These are phyloP conservation scores for Phragmatobia fuliginosa DNA, from an alignment of 2,888 invertebrate genomes.

Conservation along the genomic window DNA sequence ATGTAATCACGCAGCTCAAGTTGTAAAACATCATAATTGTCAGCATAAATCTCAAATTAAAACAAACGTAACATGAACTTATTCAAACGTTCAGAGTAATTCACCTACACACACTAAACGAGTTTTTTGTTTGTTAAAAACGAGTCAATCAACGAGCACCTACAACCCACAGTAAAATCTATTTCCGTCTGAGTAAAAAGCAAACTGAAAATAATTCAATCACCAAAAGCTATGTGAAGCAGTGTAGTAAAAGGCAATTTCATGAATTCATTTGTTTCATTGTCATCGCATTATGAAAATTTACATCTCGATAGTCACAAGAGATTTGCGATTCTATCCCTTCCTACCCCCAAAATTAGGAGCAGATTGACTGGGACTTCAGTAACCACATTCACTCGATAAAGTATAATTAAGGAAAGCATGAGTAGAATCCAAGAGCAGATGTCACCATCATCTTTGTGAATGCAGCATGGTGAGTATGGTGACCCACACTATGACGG, in stretches of 20 bases:
- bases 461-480: too few relatives aligned
- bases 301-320: too few relatives aligned
- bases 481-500: too few relatives aligned
- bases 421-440: too few relatives aligned
- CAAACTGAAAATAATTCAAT: conserved; percentile 20
- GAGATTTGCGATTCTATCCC: too few relatives aligned
- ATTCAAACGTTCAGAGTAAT: neutral
- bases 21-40: neutral
- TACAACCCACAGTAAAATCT: conserved; percentile 8
- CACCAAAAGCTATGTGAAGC: conserved; percentile 15
- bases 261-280: neutral
- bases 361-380: neutral
- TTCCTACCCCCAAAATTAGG: too few relatives aligned
- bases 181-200: conserved; percentile 3
- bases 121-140: neutral
- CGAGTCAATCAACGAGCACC: neutral
- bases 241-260: conserved; percentile 12
- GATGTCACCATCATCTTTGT: too few relatives aligned
- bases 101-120: neutral
- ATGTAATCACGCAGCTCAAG: neutral
- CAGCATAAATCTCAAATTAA: neutral
- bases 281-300: too few relatives aligned
- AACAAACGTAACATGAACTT: neutral
- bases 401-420: too few relatives aligned
- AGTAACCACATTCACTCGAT: neutral